phyloP scores from a whole-genome alignment of 2,113 vertebrate species.

The Cochlearius cochlearius region DNA sequence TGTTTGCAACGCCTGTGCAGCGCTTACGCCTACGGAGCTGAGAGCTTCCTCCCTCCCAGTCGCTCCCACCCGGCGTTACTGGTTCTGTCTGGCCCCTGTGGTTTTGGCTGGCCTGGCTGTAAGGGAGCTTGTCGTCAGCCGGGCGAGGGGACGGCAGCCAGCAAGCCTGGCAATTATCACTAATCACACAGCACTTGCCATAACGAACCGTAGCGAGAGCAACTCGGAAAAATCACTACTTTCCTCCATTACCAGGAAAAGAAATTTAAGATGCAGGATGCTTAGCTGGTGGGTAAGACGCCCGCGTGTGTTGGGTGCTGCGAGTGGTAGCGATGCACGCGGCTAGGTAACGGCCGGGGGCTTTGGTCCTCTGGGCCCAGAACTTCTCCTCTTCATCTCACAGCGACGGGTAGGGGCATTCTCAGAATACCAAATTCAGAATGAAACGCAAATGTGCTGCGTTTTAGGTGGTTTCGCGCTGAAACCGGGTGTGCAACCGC shows the following conservation, averaged over 20 bases:
- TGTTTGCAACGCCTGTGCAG: background rate
- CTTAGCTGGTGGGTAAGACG: background rate
- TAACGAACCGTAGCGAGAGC: background rate
- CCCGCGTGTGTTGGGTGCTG: fast-evolving
- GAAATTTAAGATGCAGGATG: background rate
- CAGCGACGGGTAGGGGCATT: background rate
- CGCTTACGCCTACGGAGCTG: background rate
- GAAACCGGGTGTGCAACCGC: fast-evolving
- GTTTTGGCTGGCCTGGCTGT: background rate
- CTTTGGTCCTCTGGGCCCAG: background rate
- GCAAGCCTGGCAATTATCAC: fast-evolving
- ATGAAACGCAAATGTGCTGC: background rate
- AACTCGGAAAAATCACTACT: background rate
- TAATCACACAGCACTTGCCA: background rate
- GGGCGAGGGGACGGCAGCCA: background rate
- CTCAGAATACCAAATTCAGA: background rate
- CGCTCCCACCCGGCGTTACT: fast-evolving
- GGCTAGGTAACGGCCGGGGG: fast-evolving
- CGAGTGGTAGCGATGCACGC: fast-evolving
- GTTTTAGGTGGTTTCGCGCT: background rate
- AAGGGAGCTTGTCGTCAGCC: fast-evolving
- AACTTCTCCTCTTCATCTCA: background rate
- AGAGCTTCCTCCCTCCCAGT: background rate
- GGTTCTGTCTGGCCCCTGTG: background rate
- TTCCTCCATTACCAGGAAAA: background rate